Percentiles rank a stretch among this genome's conserved stretches.
These are phyloP conservation scores for Mandrillus leucophaeus DNA, from an alignment of 2,113 vertebrate genomes.

Conservation along the genomic window DNA sequence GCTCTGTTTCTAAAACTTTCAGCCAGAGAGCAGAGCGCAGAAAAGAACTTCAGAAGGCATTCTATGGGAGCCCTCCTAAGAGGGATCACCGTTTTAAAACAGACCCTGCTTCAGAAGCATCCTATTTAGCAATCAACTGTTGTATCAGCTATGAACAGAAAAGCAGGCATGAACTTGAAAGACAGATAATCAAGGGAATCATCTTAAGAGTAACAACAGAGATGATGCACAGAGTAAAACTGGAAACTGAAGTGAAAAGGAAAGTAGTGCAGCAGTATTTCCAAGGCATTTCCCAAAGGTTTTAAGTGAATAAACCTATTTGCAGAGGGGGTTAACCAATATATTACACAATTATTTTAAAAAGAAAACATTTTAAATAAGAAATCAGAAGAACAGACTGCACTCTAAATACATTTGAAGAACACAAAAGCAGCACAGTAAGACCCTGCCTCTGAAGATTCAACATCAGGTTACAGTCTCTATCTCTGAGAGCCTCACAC, in stretches of 20 bases:
- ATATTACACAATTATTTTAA: background rate
- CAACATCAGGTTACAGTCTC: background rate
- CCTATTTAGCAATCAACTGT: background rate
- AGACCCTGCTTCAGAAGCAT: background rate
- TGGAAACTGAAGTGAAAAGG: conserved; percentile 5
- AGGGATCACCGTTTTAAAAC: background rate
- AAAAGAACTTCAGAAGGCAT: background rate
- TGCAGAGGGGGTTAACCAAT: background rate
- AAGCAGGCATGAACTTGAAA: conserved; percentile 36
- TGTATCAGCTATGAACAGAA: conserved; percentile 4
- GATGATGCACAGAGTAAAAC: background rate
- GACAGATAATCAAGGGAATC: background rate
- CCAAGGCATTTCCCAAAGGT: background rate
- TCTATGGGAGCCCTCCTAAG: background rate
- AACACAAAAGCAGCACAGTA: background rate
- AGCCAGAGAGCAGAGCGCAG: background rate
- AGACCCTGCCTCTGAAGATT: background rate
- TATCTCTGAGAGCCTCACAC: background rate
- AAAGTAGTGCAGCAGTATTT: background rate
- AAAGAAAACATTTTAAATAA: background rate
- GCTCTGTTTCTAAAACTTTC: background rate
- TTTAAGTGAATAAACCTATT: background rate
- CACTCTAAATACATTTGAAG: background rate
- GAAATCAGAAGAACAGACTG: background rate
- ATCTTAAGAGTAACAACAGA: background rate